Base-by-base conservation (phyloP, 2,888 invertebrate species). In the Tethea ocularis region DNA sequence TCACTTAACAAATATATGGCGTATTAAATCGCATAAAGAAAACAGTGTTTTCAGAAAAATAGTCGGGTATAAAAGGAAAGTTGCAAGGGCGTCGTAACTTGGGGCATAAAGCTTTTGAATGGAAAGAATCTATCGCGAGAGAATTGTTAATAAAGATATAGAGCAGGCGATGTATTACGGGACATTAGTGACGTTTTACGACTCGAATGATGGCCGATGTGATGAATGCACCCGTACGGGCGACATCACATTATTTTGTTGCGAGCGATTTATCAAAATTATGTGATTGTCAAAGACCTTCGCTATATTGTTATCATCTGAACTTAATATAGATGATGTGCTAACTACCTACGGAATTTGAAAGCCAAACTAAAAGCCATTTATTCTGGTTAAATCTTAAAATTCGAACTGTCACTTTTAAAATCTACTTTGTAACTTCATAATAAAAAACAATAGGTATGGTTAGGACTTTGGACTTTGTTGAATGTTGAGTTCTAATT, bases 111-210 rank as follows among this genome's bases (percentile, higher is more conserved):
- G 83, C 86, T 86, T 83, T 89, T 91, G 89, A 91, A 91, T 87
- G 84, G 79, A 88, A 85, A 83, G 88, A 88, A 89, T 89, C 88
- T 87, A 91, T 88, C 84, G 84, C 78, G 83, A 80, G 84, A 81
- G 90, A 89, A 91, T 88, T 88, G 89, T 91, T 93, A 92, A 92
- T 93, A 92, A 89, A 91, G 93, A 91, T 92, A 91, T 91, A 88
- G 89, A 87, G 84, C 83, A 78, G 74, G 74, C 77, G 74, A 86
- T 84, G 86, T 88, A 90, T 89, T 90, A 91, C 77, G 82, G 84
- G 84, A 87, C 85, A 93, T 93, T 93, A 92, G 91, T 83, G 87
- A 80, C 73, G 71, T 83, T 93, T 92, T 90, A 92, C 82, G 88
- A 82, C 68, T 69, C 64, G 66, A 77, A 82, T 86, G 82, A 87